Conservation (phyloP, 2,113 vertebrate species). For the Chinchilla lanigera region DNA sequence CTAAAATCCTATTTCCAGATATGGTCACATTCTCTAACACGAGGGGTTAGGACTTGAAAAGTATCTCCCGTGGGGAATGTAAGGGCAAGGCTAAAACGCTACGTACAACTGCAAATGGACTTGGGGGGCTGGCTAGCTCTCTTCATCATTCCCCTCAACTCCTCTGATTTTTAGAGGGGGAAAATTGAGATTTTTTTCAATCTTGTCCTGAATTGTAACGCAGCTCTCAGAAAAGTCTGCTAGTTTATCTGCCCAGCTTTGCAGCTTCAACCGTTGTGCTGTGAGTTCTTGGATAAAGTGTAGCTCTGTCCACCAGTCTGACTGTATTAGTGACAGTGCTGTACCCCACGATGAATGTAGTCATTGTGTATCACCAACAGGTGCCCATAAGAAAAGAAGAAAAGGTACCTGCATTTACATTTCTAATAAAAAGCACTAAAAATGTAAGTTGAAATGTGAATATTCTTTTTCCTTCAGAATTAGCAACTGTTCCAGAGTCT, state of each 20-base stretch:
- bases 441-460: not conserved
- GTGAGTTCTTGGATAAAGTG: not conserved
- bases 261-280: not conserved
- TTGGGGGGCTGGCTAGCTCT: not conserved
- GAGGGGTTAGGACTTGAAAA: not conserved
- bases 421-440: not conserved
- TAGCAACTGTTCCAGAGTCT: not conserved
- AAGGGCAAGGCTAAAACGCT: too few relatives aligned
- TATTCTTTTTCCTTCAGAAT: not conserved
- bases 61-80: not conserved
- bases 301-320: not conserved
- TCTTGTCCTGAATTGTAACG: not conserved
- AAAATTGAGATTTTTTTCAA: not conserved
- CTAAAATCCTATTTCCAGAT: not conserved
- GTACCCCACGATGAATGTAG: not conserved
- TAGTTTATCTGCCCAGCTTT: not conserved
- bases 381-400: not conserved
- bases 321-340: not conserved
- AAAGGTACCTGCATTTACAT: not conserved
- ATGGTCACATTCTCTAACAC: not conserved
- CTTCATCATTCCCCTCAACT: not conserved
- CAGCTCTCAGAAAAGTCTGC: conserved; percentile 9
- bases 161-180: not conserved
- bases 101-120: too few relatives aligned
- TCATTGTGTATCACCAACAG: not conserved